Evolutionary conservation across 2,888 invertebrate genomes (phyloP).

Genomic region (Herminia tarsipennalis): DNA sequence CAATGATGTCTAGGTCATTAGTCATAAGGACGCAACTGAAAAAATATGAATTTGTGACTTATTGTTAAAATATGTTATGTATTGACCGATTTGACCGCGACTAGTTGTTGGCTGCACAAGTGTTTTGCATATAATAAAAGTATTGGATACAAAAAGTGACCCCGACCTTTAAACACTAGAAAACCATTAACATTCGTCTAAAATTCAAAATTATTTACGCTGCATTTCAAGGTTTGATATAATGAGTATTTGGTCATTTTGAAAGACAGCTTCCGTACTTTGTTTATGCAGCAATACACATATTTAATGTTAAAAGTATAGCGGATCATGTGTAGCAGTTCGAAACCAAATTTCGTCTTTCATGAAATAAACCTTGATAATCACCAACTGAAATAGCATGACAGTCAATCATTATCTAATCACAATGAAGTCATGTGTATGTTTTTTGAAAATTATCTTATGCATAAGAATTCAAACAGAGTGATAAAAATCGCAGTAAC

Average conservation of each 20-base stretch:
- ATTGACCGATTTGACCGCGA: slow-evolving; percentile 50
- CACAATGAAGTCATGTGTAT: too few relatives aligned
- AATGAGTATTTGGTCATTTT: not conserved
- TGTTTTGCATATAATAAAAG: slow-evolving; percentile 54
- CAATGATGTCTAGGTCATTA: slow-evolving; percentile 64
- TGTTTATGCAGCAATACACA: too few relatives aligned
- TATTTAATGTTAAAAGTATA: too few relatives aligned
- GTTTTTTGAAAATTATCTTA: too few relatives aligned
- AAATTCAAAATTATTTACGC: slow-evolving; percentile 9
- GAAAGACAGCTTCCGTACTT: too few relatives aligned
- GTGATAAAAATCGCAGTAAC: too few relatives aligned
- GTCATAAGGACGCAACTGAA: slow-evolving; percentile 60
- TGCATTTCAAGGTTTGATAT: not conserved
- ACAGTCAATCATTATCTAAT: too few relatives aligned
- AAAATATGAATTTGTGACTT: slow-evolving; percentile 58
- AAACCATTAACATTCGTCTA: slow-evolving; percentile 26
- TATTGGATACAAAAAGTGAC: slow-evolving; percentile 53
- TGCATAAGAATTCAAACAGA: too few relatives aligned
- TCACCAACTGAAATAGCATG: too few relatives aligned
- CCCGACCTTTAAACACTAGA: slow-evolving; percentile 36
- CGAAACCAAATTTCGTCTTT: too few relatives aligned
- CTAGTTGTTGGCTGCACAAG: slow-evolving; percentile 61
- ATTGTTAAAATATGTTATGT: slow-evolving; percentile 37
- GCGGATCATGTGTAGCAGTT: too few relatives aligned
- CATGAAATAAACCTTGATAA: too few relatives aligned